These are phyloP conservation scores for Craterocephalus amniculus DNA, from an alignment of 2,797 vertebrate species.

Conservation along the genomic window DNA sequence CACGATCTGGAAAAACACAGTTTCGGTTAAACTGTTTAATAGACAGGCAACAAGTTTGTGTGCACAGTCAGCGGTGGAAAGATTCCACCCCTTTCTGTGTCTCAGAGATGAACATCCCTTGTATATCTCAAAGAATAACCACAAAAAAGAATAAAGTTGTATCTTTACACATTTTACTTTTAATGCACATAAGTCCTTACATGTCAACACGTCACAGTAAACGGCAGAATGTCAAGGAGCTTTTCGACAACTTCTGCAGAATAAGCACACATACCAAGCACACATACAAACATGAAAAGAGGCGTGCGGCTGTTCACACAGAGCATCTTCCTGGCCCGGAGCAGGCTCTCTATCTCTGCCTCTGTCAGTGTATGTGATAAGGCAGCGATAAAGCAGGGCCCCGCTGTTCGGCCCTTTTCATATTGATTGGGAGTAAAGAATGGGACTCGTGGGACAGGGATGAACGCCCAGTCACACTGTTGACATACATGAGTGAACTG, in stretches of 20 bases:
- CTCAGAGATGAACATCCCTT: background rate
- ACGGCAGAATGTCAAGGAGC: background rate
- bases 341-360: constrained; percentile 37
- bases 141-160: background rate
- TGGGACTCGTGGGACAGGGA: constrained; percentile 52
- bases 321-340: constrained; percentile 19
- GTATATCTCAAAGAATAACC: background rate
- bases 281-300: background rate
- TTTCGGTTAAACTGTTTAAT: constrained; percentile 9
- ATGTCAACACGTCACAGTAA: constrained; percentile 11
- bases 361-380: constrained; percentile 40
- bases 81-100: background rate
- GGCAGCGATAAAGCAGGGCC: constrained; percentile 39
- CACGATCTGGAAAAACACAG: constrained; percentile 17
- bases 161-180: background rate
- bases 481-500: constrained; percentile 59
- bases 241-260: constrained; percentile 1
- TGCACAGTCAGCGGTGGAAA: background rate
- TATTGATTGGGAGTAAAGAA: constrained; percentile 66
- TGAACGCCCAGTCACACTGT: constrained; percentile 52
- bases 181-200: constrained; percentile 10
- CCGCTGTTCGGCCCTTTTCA: constrained; percentile 37
- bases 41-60: background rate
- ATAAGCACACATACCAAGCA: background rate
- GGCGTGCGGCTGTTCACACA: constrained; percentile 12